phyloP scores from a whole-genome alignment of 2,888 invertebrate genomes.

The Tanytarsus gracilentus region DNA sequence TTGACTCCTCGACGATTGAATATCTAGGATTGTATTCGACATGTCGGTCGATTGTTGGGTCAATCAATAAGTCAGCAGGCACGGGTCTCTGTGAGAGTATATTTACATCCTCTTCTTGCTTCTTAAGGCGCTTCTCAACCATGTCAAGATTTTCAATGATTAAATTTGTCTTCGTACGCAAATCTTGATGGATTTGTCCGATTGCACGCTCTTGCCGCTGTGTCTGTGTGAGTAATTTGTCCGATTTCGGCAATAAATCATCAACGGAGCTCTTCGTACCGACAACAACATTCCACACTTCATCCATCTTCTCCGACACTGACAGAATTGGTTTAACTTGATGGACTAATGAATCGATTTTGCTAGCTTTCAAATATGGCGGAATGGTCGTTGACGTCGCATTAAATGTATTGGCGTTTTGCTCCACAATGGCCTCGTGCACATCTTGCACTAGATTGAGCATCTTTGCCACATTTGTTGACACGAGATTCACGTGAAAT shows the following conservation, averaged over 20 bases:
- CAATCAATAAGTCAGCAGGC: conserved; percentile 62
- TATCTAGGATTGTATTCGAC: conserved; percentile 65
- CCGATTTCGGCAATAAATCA: conserved; percentile 76
- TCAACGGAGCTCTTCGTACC: conserved; percentile 83
- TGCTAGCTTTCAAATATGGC: conserved; percentile 55
- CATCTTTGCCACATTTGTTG: conserved; percentile 71
- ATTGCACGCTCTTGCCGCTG: conserved; percentile 80
- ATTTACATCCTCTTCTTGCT: conserved; percentile 76
- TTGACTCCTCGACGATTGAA: conserved; percentile 41
- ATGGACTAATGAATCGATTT: conserved; percentile 69
- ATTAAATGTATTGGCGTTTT: conserved; percentile 46
- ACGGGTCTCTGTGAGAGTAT: conserved; percentile 66
- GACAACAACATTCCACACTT: conserved; percentile 83
- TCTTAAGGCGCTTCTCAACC: conserved; percentile 73
- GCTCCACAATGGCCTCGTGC: conserved; percentile 71
- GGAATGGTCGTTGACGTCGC: conserved; percentile 51
- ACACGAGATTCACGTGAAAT: conserved; percentile 74
- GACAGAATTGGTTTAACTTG: conserved; percentile 77
- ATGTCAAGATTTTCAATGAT: conserved; percentile 81
- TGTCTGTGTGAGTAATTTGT: conserved; percentile 74
- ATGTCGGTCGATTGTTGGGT: conserved; percentile 68
- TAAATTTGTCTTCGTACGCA: conserved; percentile 71
- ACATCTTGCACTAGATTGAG: conserved; percentile 71
- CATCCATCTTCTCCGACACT: conserved; percentile 83
- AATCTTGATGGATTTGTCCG: conserved; percentile 73